phyloP scores from a whole-genome alignment of 1,140 invertebrate genomes.

The Drosophila pachea region DNA sequence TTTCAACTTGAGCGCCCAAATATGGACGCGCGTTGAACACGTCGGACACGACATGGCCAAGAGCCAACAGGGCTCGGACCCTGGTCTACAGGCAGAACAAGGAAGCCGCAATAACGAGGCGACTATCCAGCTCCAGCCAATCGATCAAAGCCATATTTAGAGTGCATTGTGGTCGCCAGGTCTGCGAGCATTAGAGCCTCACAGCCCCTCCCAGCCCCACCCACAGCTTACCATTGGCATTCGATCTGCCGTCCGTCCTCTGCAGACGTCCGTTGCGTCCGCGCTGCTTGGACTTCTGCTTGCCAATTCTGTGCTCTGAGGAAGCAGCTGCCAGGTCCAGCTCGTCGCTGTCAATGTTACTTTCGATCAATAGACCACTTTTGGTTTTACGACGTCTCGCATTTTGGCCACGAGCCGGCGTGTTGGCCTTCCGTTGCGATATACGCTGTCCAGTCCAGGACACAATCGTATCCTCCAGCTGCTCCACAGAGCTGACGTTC shows the following conservation, averaged over 20 bases:
- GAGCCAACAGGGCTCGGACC: background rate
- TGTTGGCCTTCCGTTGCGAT: slow-evolving; percentile 4
- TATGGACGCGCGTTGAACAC: slow-evolving; percentile 61
- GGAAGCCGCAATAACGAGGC: slow-evolving; percentile 51
- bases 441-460: slow-evolving; percentile 63
- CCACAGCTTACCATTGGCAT: slow-evolving; percentile 58
- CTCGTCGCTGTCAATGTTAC: slow-evolving; percentile 60
- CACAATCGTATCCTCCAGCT: slow-evolving; percentile 51
- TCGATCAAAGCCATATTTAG: slow-evolving; percentile 74
- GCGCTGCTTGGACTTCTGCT: slow-evolving; percentile 48
- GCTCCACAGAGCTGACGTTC: slow-evolving; percentile 33
- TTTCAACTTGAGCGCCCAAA: slow-evolving; percentile 76
- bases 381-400: slow-evolving; percentile 65
- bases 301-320: slow-evolving; percentile 40
- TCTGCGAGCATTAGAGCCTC: slow-evolving; percentile 12
- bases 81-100: slow-evolving; percentile 34
- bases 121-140: slow-evolving; percentile 46
- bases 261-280: slow-evolving; percentile 68
- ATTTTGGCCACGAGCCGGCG: slow-evolving; percentile 1
- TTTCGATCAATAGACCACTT: slow-evolving; percentile 72
- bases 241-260: slow-evolving; percentile 48
- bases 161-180: slow-evolving; percentile 22
- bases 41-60: slow-evolving; percentile 41
- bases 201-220: slow-evolving; percentile 11
- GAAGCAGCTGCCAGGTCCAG: slow-evolving; percentile 23